Conservation (phyloP, 2,113 vertebrate genomes). For the mouse (Mus musculus) region DNA sequence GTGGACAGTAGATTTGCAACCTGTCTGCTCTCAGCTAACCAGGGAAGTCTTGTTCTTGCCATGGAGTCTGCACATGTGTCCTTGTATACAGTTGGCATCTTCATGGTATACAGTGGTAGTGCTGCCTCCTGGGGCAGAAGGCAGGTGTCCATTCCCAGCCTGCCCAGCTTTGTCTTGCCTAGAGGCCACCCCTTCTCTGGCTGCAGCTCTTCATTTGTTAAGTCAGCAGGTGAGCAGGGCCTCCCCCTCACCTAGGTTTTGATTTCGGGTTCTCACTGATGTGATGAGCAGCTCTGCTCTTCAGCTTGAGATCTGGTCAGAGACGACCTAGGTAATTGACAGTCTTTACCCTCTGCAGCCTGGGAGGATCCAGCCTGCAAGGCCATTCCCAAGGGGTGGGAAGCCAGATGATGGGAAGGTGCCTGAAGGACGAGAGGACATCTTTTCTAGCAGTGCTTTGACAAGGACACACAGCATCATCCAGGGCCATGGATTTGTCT, state of each 20-base stretch:
- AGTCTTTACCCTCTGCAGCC: rapidly evolving
- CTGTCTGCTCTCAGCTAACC: rapidly evolving
- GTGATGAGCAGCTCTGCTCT: neutral
- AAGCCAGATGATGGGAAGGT: neutral
- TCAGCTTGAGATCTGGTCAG: neutral
- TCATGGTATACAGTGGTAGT: rapidly evolving
- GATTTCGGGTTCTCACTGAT: neutral
- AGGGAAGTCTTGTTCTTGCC: neutral
- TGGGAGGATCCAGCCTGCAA: neutral
- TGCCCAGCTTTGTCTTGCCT: neutral
- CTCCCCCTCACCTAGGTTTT: rapidly evolving
- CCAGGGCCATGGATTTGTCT: neutral
- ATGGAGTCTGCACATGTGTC: rapidly evolving
- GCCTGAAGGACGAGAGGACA: neutral
- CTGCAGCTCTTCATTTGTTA: neutral
- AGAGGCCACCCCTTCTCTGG: rapidly evolving
- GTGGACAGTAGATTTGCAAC: rapidly evolving
- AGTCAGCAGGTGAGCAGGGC: neutral
- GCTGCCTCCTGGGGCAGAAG: neutral
- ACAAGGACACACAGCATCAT: neutral
- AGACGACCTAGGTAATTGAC: neutral
- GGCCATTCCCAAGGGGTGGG: too few species aligned
- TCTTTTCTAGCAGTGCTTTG: neutral
- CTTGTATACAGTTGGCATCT: rapidly evolving
- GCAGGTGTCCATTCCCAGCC: neutral